A percentile compares a stretch with the other conserved stretches of the same genome.
Evolutionary conservation across 2,113 vertebrate genomes (phyloP).

Genomic region (Dendrocopos noguchii): DNA sequence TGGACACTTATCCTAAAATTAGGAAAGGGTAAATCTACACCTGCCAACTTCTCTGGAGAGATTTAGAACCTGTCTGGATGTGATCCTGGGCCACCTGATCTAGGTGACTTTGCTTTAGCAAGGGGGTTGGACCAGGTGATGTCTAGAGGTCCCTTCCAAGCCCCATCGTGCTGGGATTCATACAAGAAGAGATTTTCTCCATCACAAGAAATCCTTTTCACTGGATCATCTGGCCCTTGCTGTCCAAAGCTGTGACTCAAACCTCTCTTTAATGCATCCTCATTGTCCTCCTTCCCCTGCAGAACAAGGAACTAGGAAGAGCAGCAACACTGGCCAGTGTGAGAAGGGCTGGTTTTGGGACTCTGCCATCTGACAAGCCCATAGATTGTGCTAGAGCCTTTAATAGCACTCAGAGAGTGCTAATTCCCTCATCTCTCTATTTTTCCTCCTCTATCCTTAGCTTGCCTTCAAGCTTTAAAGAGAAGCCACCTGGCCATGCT

Average conservation of each 20-base stretch:
- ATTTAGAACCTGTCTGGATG: neutral
- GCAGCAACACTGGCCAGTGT: neutral
- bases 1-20: neutral
- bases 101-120: neutral
- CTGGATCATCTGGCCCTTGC: neutral
- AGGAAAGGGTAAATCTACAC: neutral
- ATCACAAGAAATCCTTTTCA: neutral
- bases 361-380: neutral
- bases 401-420: neutral
- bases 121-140: neutral
- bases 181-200: neutral
- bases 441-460: constrained; percentile 38
- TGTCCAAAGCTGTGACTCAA: neutral
- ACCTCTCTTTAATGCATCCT: neutral
- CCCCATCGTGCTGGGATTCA: neutral
- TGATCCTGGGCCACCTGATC: neutral
- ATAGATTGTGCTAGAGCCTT: neutral
- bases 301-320: neutral
- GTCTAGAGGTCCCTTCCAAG: neutral
- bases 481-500: constrained; percentile 49
- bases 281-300: neutral
- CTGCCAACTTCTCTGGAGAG: neutral
- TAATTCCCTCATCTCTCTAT: constrained; percentile 10
- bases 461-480: neutral
- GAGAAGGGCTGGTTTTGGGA: neutral